These are phyloP conservation scores for Bombus vancouverensis DNA, from an alignment of 1,140 invertebrate species.

Conservation along the genomic window DNA sequence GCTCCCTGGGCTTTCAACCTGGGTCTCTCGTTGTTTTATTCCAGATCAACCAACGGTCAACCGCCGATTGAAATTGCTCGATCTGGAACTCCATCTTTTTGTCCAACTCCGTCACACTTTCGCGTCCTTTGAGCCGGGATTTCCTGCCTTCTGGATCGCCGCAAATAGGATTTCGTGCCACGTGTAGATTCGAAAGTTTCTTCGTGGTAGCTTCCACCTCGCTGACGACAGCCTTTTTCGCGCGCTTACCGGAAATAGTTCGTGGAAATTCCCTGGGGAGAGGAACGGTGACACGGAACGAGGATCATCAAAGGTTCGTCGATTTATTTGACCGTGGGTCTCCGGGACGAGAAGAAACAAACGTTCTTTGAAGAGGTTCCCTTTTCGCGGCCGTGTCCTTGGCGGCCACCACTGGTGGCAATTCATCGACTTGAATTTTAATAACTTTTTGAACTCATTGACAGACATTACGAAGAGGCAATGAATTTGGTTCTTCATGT, in stretches of 20 bases:
- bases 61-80: conserved; percentile 26
- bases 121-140: background rate
- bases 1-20: conserved; percentile 51
- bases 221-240: background rate
- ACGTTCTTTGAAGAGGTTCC: conserved; percentile 31
- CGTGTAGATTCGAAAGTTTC: background rate
- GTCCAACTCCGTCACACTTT: conserved; percentile 31
- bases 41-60: conserved; percentile 22
- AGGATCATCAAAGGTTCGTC: conserved; percentile 24
- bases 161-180: background rate
- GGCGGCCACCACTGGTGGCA: no score
- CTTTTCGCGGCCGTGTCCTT: background rate
- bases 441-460: background rate
- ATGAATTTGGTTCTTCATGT: no score
- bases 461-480: background rate
- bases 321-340: conserved; percentile 25
- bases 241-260: background rate
- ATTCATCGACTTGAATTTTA: conserved; percentile 4
- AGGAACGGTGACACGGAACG: background rate
- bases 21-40: conserved; percentile 53
- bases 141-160: background rate
- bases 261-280: conserved; percentile 16
- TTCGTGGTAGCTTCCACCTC: background rate
- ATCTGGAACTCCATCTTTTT: background rate
- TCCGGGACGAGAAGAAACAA: conserved; percentile 38